Evolutionary conservation across 35 echinoderm and acorn worm species (phyloP), one percentile per base, ranked within the genome.

Genomic region (Eucidaris tribuloides): DNA sequence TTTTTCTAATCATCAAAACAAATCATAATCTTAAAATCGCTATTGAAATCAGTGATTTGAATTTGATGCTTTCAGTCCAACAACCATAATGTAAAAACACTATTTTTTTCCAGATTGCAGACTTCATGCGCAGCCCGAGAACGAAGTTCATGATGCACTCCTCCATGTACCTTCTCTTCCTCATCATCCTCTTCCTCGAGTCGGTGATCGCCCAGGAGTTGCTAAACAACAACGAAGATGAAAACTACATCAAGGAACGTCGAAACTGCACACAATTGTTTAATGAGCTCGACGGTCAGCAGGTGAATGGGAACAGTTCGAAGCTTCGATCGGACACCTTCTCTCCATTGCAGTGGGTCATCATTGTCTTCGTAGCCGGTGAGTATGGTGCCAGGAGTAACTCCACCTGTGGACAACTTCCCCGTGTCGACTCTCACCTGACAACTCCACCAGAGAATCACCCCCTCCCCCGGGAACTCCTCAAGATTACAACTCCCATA

Each of bases 81-180:
- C n/a, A n/a, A n/a, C n/a, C n/a, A n/a, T n/a, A n/a, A n/a, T n/a
- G n/a, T n/a, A n/a, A n/a, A n/a, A n/a, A n/a, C n/a, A n/a, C n/a
- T n/a, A n/a, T n/a, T 52, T 52, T n/a, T n/a, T 24, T n/a, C 2
- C 44, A 74, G 68, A 36, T 74, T 3, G 68, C 28, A 44, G 20
- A 74, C 18, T 74, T 41, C n/a, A 74, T 74, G 68, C 34, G 68
- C 24, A 74, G 68, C 37, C 68, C 68, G 5, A 41, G 68, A 32
- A 74, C 78, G 0, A 97, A 97, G 58, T 97, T 97, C 46, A 84
- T 92, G n/a, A 86, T 72, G 19, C 94, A 97, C 25, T 74, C 89
- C 1, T 63, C 86, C 3, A 79, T 86, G 27, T 92, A 97, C 61
- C 19, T 97, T 9, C 59, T 83, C 30, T 93, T 93, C 49, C 57